Conservation (phyloP, 2,113 vertebrate genomes). For the Pterocles burchelli region DNA sequence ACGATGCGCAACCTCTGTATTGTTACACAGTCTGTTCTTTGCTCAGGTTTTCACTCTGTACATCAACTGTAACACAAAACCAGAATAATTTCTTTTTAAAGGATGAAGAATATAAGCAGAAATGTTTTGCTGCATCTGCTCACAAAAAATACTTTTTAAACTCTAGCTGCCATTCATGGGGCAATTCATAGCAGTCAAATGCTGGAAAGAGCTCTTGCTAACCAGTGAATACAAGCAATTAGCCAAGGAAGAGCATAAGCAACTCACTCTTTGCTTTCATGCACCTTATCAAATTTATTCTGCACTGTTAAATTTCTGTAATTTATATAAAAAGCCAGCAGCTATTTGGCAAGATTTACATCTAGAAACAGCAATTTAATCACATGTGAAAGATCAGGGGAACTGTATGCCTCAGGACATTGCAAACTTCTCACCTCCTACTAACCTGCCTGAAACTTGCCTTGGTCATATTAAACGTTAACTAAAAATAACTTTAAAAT, state of each 20-base stretch:
- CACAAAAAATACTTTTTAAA: not conserved
- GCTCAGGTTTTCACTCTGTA: not conserved
- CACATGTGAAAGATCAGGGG: not conserved
- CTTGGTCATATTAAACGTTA: not conserved
- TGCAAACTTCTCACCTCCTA: conserved; percentile 33
- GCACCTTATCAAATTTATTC: conserved; percentile 15
- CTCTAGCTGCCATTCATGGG: not conserved
- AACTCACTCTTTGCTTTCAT: not conserved
- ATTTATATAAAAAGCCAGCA: conserved; percentile 40
- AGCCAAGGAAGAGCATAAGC: not conserved
- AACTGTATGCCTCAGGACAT: conserved; percentile 27
- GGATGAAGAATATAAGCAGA: not conserved
- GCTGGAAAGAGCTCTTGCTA: not conserved
- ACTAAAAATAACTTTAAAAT: conserved; percentile 42
- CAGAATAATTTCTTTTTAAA: not conserved
- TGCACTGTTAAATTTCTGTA: conserved; percentile 8
- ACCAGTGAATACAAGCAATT: conserved; percentile 4
- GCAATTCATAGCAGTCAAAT: not conserved
- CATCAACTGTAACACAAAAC: not conserved
- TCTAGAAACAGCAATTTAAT: conserved; percentile 48
- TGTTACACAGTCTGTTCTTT: not conserved
- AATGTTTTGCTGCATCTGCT: not conserved
- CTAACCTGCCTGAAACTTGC: conserved; percentile 47
- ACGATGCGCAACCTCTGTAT: too few relatives aligned
- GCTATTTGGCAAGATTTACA: conserved; percentile 45